Evolutionary conservation across 2,888 invertebrate genomes (phyloP), one percentile per base, ranked within the genome.

Genomic region (Andrena dorsata): DNA sequence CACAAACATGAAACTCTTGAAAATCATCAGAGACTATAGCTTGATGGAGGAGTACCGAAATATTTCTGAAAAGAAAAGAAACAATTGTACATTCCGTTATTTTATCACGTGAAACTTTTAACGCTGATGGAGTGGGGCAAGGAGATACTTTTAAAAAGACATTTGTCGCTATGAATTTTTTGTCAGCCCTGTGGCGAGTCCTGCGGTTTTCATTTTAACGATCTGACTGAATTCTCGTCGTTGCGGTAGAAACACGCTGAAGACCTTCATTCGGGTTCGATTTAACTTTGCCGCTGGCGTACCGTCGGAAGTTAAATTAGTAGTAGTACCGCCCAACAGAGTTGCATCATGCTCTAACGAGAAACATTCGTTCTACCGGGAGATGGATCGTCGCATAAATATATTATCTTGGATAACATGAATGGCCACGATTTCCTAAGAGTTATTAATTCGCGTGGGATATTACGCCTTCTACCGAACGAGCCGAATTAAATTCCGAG

Each of bases 241-340:
- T 80, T 79, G 75, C 70, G 53, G 65, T 63, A 65, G 82, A 58
- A 79, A 86, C 86, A 70, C 75, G 86, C 56, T 77, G 83, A 87
- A 85, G 85, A 77, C 85, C 81, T 87, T 85, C 81, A 72, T 82
- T 85, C 81, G 69, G 71, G 85, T 87, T 87, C 87, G 87, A 87
- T 87, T 87, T 87, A 87, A 87, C 87, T 87, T 87, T 85, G 83
- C 71, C 85, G 77, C 72, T 63, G 76, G 82, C 76, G 79, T 63
- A 80, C 71, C 77, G 81, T 78, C 87, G 87, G 80, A 87, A 87
- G 87, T 87, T 87, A 87, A 87, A 87, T 87, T 87, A 87, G 85
- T 82, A 87, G 83, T 82, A 85, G 87, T 77, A 72, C 75, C 68
- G 79, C 71, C 68, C 82, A 68, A 82, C 83, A 49, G 76, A 87